Base-by-base conservation (phyloP, 2,888 invertebrate species). In the Gortyna flavago region DNA sequence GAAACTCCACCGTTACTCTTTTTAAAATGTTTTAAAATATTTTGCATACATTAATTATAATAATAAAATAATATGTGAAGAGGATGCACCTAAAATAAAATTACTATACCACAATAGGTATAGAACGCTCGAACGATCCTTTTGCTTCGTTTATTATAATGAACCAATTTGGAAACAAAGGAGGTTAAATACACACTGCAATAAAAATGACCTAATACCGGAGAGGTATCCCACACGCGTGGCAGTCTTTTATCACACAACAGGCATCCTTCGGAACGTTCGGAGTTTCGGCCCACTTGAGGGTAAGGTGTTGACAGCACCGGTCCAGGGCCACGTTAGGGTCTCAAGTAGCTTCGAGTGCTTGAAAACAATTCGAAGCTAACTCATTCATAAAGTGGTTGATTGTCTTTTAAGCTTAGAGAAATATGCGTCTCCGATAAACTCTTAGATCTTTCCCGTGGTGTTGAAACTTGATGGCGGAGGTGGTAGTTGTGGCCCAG, bases 231-330 rank as follows among this genome's bases (percentile, higher is more conserved):
- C 72, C 78, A 57, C 75, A 66, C 85, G 79, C 85, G 72, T 85
- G 29, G 78, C 41, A 64, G 77, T 74, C 48, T 79, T 84, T 79
- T 83, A 81, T 85, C 88, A 79, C 80, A 64, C 48, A 78, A 38
- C 83, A 70, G 74, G 41, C 59, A 69, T 77, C 57, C 38, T 70
- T 64, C 32, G 62, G 69, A 44, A 51, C 62, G 71, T 35, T 18
- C 35, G 54, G 57, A 48, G 54, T n/a, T 54, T 54, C 54, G 54
- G 4, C 25, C 72, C 76, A 84, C 86, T 88, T 82, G 85, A 88
- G 77, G 18, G 21, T 41, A 35, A 44, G 78, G 75, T 85, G 87
- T 86, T 84, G 81, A 84, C 80, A 82, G n/a, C 68, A 72, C 73
- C 74, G 16, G 35, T 32, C 48, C 75, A 75, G 74, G 64, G 29